Evolutionary conservation across 2,113 vertebrate species (phyloP), one percentile per base, ranked within the genome.

Genomic region (Chlorocebus sabaeus): DNA sequence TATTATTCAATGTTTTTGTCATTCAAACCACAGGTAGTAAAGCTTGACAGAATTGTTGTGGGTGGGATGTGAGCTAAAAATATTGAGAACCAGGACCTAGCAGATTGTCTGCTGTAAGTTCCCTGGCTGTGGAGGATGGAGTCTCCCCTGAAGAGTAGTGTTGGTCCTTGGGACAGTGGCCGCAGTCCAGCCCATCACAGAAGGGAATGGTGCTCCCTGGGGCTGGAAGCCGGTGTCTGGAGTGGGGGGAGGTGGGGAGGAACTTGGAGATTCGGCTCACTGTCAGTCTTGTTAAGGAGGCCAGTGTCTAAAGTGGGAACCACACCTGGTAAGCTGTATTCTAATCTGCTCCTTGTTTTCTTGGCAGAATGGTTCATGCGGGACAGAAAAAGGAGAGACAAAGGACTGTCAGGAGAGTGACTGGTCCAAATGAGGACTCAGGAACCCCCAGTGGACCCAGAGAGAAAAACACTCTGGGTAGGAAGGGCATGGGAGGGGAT

Each of bases 121-220:
- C 45, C 45, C 45, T 25, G 38, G 22, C 40, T n/a, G 50, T 85
- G 35, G 5, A 73, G 27, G 48, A 25, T 48, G 45, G 48, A 30
- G 4, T 50, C 52, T 50, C 22, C 38, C 6, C 50, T 87, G 86
- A 93, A 96, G 68, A 43, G 11, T 0, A 57, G 72, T 38, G 57
- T 8, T 75, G 55, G 35, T 38, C 61, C n/a, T 52, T 48, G 32
- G 55, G 82, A 35, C 72, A 35, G 45, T 89, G 84, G 27, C 35
- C 3, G 1, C 35, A 52, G 16, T 25, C 8, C 0, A 0, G 43
- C 18, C 52, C 5, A 0, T 55, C 82, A 32, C 32, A 1, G 57
- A 22, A 11, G 13, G 61, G 43, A 25, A n/a, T 11, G 38, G 17
- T 8, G 27, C 61, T 79, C 38, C 27, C 10, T n/a, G 30, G 92